Conservation (phyloP, 64 coral and sea anemone species). For the Hydrozoanthus tunicans region DNA sequence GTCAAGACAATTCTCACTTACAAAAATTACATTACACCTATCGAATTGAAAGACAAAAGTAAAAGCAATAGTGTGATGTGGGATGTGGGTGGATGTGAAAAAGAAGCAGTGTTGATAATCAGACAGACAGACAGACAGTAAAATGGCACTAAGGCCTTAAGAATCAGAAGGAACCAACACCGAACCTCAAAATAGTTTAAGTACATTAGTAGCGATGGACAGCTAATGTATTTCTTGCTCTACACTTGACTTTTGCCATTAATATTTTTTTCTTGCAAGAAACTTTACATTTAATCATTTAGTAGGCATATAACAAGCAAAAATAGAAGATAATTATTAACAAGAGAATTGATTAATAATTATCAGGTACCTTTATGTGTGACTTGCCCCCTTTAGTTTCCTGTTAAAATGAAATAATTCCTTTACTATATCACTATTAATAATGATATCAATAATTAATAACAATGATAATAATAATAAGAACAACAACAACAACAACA, state of each 20-base stretch:
- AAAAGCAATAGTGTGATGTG: neutral
- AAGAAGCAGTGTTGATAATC: neutral
- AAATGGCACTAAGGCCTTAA: neutral
- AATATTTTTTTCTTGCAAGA: too few relatives aligned
- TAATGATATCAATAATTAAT: neutral
- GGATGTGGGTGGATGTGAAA: neutral
- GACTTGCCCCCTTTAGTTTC: constrained; percentile 96
- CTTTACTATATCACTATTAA: neutral
- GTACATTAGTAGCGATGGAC: too few relatives aligned
- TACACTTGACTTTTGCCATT: too few relatives aligned
- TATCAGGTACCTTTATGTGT: constrained; percentile 74
- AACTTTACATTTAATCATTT: too few relatives aligned
- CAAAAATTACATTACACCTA: too few relatives aligned
- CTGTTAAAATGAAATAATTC: constrained; percentile 41
- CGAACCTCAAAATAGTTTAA: neutral
- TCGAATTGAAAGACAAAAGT: too few relatives aligned
- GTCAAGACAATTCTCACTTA: neutral
- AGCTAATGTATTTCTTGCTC: too few relatives aligned
- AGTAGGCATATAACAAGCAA: too few relatives aligned
- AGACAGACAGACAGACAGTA: neutral
- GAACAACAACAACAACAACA: too few relatives aligned
- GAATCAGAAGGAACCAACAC: neutral
- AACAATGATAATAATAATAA: neutral
- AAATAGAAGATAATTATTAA: too few relatives aligned
- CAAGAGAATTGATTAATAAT: neutral